Conservation (phyloP, 2,888 invertebrate genomes). For the Drosophila nr. perissopoda region DNA sequence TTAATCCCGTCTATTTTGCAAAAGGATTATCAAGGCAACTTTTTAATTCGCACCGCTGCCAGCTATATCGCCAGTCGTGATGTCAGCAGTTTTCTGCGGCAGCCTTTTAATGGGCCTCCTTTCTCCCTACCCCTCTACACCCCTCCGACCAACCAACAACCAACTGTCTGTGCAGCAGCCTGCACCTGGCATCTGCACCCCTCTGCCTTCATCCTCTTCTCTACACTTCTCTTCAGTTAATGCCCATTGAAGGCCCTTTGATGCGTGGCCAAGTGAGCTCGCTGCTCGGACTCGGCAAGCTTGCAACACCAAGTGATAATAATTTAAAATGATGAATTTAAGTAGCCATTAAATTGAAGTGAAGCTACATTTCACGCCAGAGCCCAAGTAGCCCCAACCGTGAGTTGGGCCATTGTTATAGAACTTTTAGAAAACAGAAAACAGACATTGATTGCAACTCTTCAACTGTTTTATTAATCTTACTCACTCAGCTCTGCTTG, state of each 20-base stretch:
- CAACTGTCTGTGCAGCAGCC: neutral
- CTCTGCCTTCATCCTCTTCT: neutral
- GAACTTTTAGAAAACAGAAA: neutral
- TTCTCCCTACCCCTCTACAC: neutral
- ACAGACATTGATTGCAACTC: neutral
- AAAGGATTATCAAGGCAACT: constrained; percentile 80
- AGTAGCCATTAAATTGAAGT: constrained; percentile 74
- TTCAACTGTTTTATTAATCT: neutral
- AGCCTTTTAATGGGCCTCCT: constrained; percentile 64
- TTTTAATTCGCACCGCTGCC: constrained; percentile 69
- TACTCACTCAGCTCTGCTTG: neutral
- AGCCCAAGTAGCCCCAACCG: neutral
- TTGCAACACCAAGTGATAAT: constrained; percentile 59
- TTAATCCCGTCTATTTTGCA: constrained; percentile 79
- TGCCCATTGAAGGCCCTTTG: constrained; percentile 76
- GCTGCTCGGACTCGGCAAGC: constrained; percentile 34
- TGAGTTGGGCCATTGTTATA: neutral
- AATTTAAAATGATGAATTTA: constrained; percentile 78
- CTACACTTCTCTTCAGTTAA: constrained; percentile 44
- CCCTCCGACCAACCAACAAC: neutral
- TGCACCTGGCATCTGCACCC: constrained; percentile 12
- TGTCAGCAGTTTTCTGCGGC: constrained; percentile 75
- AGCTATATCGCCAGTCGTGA: constrained; percentile 35
- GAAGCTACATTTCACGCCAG: constrained; percentile 33
- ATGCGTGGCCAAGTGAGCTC: constrained; percentile 73